Evolutionary conservation across 2,888 invertebrate species (phyloP).

Genomic region (Ophioninae sp.): DNA sequence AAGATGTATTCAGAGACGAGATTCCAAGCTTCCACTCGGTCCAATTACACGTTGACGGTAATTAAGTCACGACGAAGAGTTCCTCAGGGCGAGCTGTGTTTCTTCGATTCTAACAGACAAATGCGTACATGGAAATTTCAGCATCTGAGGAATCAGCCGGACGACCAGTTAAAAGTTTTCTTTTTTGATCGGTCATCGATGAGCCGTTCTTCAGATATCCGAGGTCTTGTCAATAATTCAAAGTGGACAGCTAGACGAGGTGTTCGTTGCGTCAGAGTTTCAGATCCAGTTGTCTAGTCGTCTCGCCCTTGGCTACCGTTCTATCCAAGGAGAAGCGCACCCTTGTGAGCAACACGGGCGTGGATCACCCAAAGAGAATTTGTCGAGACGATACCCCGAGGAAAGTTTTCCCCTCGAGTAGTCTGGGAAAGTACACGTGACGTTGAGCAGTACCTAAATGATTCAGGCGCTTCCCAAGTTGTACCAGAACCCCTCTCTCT

Average conservation of each 20-base stretch:
- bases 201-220: background rate
- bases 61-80: constrained; percentile 66
- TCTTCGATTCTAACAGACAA: background rate
- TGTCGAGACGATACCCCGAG: constrained; percentile 56
- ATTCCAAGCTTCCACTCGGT: constrained; percentile 42
- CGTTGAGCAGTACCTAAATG: constrained; percentile 62
- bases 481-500: background rate
- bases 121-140: background rate
- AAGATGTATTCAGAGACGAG: constrained; percentile 67
- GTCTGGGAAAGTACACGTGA: constrained; percentile 63
- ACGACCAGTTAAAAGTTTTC: background rate
- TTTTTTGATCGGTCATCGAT: background rate
- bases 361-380: constrained; percentile 60
- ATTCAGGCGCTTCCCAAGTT: constrained; percentile 55
- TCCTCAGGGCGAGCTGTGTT: constrained; percentile 26
- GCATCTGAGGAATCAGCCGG: background rate
- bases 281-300: background rate
- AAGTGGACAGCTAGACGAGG: constrained; percentile 8
- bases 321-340: constrained; percentile 7
- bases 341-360: constrained; percentile 19
- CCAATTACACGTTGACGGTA: constrained; percentile 72
- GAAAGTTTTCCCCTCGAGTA: constrained; percentile 48
- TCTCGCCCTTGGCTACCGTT: constrained; percentile 13
- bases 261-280: background rate
- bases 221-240: background rate